Evolutionary conservation across 2,797 vertebrate genomes (phyloP).

Genomic region (Diglossa cyanea): DNA sequence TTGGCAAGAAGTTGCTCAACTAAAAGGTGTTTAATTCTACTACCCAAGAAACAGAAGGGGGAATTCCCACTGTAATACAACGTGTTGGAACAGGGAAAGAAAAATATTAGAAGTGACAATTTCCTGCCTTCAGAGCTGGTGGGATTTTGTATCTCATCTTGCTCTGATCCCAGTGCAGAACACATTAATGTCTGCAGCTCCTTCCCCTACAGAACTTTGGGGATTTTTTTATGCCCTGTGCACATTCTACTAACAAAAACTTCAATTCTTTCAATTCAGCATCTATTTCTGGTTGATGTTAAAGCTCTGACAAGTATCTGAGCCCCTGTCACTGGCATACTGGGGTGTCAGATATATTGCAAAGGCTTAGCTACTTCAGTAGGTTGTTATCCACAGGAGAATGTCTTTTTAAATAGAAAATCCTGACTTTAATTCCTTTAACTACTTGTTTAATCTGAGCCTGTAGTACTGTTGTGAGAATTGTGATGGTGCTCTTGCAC

Average conservation of each 20-base stretch:
- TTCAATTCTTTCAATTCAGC: neutral
- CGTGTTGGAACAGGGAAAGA: neutral
- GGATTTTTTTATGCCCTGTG: rapidly evolving
- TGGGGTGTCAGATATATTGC: neutral
- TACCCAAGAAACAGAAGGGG: neutral
- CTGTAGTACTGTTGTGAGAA: neutral
- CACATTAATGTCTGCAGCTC: neutral
- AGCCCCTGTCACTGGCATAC: neutral
- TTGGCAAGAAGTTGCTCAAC: neutral
- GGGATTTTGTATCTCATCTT: neutral
- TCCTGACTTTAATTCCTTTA: neutral
- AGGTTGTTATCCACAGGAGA: neutral
- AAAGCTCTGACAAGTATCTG: neutral
- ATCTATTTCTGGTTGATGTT: neutral
- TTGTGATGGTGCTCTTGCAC: neutral
- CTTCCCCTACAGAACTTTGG: neutral
- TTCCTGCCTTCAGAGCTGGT: neutral
- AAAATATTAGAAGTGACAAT: neutral
- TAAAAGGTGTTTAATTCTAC: neutral
- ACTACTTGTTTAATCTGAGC: neutral
- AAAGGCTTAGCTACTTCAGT: neutral
- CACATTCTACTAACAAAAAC: neutral
- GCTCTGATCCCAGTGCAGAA: neutral
- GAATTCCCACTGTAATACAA: neutral
- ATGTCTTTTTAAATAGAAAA: neutral